These are phyloP conservation scores for Prionailurus viverrinus DNA, from an alignment of 2,113 vertebrate genomes.

Conservation along the genomic window DNA sequence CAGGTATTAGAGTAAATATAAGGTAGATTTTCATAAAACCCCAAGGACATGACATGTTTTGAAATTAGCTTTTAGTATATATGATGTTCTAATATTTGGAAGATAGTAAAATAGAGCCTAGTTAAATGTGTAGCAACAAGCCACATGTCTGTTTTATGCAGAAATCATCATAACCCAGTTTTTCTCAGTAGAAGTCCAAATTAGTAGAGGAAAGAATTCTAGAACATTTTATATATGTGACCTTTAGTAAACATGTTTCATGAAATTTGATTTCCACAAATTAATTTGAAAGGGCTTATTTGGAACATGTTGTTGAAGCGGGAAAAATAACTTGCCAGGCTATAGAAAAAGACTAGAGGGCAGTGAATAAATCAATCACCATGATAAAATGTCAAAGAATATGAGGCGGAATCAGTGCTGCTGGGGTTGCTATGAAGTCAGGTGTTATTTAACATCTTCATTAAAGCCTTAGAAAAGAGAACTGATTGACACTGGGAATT, in stretches of 20 bases:
- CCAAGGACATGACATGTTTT: background rate
- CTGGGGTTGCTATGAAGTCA: background rate
- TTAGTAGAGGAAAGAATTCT: background rate
- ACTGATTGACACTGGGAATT: background rate
- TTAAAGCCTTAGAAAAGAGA: constrained; percentile 19
- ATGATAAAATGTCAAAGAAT: constrained; percentile 68
- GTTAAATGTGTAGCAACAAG: background rate
- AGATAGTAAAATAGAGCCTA: background rate
- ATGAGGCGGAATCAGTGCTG: background rate
- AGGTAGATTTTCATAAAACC: background rate
- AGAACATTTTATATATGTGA: constrained; percentile 48
- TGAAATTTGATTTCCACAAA: constrained; percentile 60
- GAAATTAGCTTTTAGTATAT: background rate
- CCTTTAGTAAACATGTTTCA: constrained; percentile 61
- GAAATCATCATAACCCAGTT: background rate
- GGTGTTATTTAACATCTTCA: background rate
- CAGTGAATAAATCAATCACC: constrained; percentile 53
- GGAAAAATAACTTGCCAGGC: background rate
- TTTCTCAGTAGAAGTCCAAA: constrained; percentile 47
- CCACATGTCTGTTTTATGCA: background rate
- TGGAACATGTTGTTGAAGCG: background rate
- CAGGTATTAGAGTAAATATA: background rate
- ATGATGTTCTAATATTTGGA: background rate
- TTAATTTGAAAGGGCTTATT: constrained; percentile 65
- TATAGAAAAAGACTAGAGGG: constrained; percentile 12